Base-by-base conservation (phyloP, 2,113 vertebrate genomes). In the Coryphaenoides rupestris region DNA sequence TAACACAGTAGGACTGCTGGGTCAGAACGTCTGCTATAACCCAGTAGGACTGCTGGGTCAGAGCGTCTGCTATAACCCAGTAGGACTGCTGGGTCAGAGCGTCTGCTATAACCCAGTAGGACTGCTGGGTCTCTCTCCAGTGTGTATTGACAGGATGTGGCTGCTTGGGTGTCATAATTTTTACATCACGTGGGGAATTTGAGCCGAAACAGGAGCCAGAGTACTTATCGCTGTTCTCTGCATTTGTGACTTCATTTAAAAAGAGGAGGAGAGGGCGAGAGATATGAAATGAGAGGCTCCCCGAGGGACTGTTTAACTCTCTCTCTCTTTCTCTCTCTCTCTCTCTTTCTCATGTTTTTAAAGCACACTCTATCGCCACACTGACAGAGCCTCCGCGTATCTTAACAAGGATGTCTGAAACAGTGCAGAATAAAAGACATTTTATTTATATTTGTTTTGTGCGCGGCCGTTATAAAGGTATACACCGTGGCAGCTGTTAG, bases 101-200 rank as follows among this genome's bases (percentile, higher is more conserved):
- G n/a, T n/a, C 33, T 40, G 33, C 33, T 40, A 10, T 40, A 40
- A 10, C 33, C 9, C 13, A 40, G 6, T 40, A 12, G 33, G 6
- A 40, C 33, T 10, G 33, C 33, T 7, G 33, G 9, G 13, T 73
- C 70, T 76, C 69, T 80, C 74, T 73, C 72, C 60, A 26, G 63
- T 66, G 73, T 66, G 78, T 76, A 77, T 59, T 81, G 82, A 81
- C 79, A 82, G 76, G 78, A 78, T 80, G 75, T 69, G 77, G 79
- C 46, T 70, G 79, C 82, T 86, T 81, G 65, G 80, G 77, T 86
- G 81, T 88, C 84, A 86, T 87, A 88, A 82, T 88, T 89, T 84
- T 91, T 80, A 86, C 85, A 87, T 88, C 85, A 74, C 83, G 63
- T 53, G 23, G 55, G 84, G 62, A 71, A 87, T 79, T 77, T 63